Conservation (phyloP, 2,888 invertebrate genomes). For the Iphiclides podalirius region DNA sequence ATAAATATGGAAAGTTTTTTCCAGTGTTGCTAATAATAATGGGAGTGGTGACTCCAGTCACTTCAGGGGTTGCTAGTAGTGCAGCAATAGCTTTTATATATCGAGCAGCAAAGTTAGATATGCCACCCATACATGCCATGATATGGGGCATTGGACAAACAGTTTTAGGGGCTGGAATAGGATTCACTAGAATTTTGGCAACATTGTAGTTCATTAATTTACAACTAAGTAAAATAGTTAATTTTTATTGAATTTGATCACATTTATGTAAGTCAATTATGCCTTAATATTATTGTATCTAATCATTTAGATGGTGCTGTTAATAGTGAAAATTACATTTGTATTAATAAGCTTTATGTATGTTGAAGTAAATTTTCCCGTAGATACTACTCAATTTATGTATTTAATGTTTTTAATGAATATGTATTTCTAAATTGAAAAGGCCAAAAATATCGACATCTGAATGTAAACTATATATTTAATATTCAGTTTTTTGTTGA, state of each 20-base stretch:
- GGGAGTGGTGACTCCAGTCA: constrained; percentile 93
- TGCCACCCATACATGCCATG: constrained; percentile 95
- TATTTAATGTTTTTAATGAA: constrained; percentile 7
- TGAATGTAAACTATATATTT: too few species aligned
- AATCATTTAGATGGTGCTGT: constrained; percentile 23
- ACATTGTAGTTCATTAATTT: constrained; percentile 83
- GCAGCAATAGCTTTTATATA: constrained; percentile 97
- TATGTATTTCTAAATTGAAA: too few species aligned
- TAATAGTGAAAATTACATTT: constrained; percentile 1
- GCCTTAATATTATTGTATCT: constrained; percentile 18
- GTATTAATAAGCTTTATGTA: constrained; percentile 7
- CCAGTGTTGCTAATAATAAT: constrained; percentile 92
- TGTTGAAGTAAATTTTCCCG: constrained; percentile 8
- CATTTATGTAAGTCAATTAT: constrained; percentile 21
- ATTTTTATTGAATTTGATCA: neutral
- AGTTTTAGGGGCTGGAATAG: constrained; percentile 91
- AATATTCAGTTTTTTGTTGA: too few species aligned
- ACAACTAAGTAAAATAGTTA: neutral
- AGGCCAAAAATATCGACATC: too few species aligned
- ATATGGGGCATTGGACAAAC: constrained; percentile 98
- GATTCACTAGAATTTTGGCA: constrained; percentile 95
- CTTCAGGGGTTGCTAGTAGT: constrained; percentile 93
- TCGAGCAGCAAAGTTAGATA: constrained; percentile 91
- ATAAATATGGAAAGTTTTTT: constrained; percentile 96
- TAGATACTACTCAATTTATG: constrained; percentile 2